Conservation (phyloP, 2,797 vertebrate species). For the Alcedo atthis region DNA sequence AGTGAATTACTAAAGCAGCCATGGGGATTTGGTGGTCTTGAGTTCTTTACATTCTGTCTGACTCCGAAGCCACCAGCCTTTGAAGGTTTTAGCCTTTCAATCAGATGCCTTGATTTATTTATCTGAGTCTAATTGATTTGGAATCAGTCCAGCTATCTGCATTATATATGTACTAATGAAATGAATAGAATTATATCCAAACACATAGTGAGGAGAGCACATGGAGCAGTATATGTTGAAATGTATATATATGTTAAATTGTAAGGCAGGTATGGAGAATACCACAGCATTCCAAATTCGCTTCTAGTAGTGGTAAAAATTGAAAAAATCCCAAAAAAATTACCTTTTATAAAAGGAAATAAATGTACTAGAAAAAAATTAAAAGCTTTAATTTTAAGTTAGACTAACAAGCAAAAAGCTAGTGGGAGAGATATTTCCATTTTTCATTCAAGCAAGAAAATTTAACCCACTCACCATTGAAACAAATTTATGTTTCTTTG, state of each 20-base stretch:
- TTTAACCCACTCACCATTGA: not conserved
- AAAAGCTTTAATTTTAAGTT: not conserved
- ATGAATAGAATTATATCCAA: not conserved
- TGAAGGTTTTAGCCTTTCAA: not conserved
- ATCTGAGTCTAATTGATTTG: not conserved
- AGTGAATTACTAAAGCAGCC: not conserved
- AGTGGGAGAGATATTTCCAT: not conserved
- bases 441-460: not conserved
- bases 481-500: not conserved
- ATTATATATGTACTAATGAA: not conserved
- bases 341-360: not conserved
- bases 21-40: not conserved
- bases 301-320: not conserved
- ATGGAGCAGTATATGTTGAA: not conserved
- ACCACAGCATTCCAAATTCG: not conserved
- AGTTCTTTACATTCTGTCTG: constrained; percentile 13
- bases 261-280: not conserved
- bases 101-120: not conserved
- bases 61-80: not conserved
- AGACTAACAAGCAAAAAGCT: not conserved
- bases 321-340: not conserved
- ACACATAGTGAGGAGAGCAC: not conserved
- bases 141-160: not conserved
- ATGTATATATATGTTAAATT: not conserved
- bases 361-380: not conserved